These are phyloP conservation scores for Arrhopalites spinosus DNA, from an alignment of 2,888 invertebrate species.

Conservation along the genomic window DNA sequence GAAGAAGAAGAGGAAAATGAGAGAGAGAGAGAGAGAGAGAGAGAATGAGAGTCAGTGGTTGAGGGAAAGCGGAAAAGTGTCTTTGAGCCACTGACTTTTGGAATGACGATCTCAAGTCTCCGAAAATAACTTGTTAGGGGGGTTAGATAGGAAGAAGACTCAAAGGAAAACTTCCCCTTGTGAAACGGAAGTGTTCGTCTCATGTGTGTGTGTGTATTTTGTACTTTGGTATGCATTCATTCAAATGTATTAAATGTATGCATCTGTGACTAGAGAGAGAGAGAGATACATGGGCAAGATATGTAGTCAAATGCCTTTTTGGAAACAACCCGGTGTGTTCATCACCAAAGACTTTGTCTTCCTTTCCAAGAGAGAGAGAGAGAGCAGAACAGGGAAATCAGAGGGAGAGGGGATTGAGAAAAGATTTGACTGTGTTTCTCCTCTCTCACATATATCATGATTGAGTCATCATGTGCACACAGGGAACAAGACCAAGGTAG, in stretches of 20 bases:
- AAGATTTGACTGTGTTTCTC: slow-evolving; percentile 26
- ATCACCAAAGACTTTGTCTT: slow-evolving; percentile 27
- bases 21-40: slow-evolving; percentile 5
- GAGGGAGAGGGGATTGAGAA: slow-evolving; percentile 24
- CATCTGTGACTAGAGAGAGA: not conserved
- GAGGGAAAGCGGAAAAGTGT: slow-evolving; percentile 36
- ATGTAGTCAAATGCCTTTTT: too few species aligned
- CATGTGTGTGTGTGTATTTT: slow-evolving; percentile 7
- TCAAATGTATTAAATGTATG: not conserved
- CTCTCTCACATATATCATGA: slow-evolving; percentile 29
- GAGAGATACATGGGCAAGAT: not conserved
- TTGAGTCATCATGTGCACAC: slow-evolving; percentile 20
- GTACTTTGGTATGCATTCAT: not conserved
- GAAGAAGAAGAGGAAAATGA: not conserved
- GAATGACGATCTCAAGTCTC: slow-evolving; percentile 35
- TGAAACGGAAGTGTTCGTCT: slow-evolving; percentile 36
- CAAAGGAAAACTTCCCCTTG: slow-evolving; percentile 34
- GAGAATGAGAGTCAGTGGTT: slow-evolving; percentile 30
- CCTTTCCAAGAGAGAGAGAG: not conserved
- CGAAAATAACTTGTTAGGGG: slow-evolving; percentile 37
- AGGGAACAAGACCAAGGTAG: slow-evolving; percentile 5
- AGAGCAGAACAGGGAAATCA: slow-evolving; percentile 15
- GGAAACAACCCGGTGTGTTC: not conserved
- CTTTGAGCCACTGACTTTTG: slow-evolving; percentile 37
- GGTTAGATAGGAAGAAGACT: slow-evolving; percentile 12